phyloP scores from a whole-genome alignment of 2,113 vertebrate genomes.

The Paramisgurnus dabryanus region DNA sequence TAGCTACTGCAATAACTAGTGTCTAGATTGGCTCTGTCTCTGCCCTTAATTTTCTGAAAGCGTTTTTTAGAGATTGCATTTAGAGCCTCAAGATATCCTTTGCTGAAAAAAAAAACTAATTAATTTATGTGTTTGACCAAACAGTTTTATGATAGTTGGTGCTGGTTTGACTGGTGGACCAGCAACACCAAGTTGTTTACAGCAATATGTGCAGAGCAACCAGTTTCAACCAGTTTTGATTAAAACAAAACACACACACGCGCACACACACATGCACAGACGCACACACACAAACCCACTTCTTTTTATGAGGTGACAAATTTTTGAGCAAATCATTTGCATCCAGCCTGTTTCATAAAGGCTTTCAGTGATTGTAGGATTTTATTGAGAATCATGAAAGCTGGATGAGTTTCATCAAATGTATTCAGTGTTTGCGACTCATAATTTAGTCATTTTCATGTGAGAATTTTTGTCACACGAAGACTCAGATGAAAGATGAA shows the following conservation, averaged over 20 bases:
- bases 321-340: slow-evolving; percentile 23
- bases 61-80: too few relatives aligned
- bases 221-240: neutral
- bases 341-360: neutral
- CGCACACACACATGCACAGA: neutral
- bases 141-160: too few relatives aligned
- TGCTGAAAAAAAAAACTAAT: too few relatives aligned
- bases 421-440: slow-evolving; percentile 32
- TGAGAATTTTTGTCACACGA: neutral
- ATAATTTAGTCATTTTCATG: slow-evolving; percentile 28
- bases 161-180: too few relatives aligned
- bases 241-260: neutral
- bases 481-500: slow-evolving; percentile 30
- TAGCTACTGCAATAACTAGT: too few relatives aligned
- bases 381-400: slow-evolving; percentile 26
- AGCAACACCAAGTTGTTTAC: too few relatives aligned
- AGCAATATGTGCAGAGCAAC: too few relatives aligned
- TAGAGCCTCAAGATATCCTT: too few relatives aligned
- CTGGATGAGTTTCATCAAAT: slow-evolving; percentile 36
- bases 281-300: neutral
- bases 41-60: too few relatives aligned
- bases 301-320: neutral
- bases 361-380: slow-evolving; percentile 14
- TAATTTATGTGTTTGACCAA: too few relatives aligned
- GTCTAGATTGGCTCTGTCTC: too few relatives aligned